A percentile compares a stretch with the other conserved stretches of the same genome.
Evolutionary conservation across 2,113 vertebrate genomes (phyloP).

Genomic region (Rhipidura dahli): DNA sequence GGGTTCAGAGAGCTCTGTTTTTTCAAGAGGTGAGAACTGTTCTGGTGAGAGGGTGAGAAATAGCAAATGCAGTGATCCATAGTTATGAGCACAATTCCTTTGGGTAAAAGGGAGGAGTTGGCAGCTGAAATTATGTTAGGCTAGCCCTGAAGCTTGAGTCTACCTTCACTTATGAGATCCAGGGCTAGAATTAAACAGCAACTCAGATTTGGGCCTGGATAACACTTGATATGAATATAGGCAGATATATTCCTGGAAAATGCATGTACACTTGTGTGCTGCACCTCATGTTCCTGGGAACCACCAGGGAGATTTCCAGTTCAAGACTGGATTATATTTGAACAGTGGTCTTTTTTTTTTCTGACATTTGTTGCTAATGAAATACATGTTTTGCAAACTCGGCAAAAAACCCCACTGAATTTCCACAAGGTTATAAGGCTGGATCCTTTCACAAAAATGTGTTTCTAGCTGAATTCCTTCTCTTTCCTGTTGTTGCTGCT

Average conservation of each 20-base stretch:
- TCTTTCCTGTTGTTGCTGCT: background rate
- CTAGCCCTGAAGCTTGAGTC: background rate
- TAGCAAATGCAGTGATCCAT: background rate
- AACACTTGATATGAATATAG: fast-evolving
- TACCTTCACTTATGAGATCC: background rate
- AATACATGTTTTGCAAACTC: background rate
- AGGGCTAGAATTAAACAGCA: background rate
- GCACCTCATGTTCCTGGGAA: background rate
- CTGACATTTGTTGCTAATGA: background rate
- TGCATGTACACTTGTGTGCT: fast-evolving
- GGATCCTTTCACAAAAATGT: background rate
- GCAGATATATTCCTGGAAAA: background rate
- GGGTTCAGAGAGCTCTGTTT: background rate
- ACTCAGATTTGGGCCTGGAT: background rate
- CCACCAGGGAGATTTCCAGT: background rate
- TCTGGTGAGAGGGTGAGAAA: background rate
- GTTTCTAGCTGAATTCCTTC: background rate
- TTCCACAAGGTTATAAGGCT: background rate
- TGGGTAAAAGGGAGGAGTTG: background rate
- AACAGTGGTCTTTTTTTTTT: background rate
- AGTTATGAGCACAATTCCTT: background rate
- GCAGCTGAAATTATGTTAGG: background rate
- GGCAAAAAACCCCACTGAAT: background rate
- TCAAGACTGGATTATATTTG: background rate
- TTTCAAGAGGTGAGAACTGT: background rate